Evolutionary conservation across 2,797 vertebrate species (phyloP).

Genomic region (Glossophaga mutica): DNA sequence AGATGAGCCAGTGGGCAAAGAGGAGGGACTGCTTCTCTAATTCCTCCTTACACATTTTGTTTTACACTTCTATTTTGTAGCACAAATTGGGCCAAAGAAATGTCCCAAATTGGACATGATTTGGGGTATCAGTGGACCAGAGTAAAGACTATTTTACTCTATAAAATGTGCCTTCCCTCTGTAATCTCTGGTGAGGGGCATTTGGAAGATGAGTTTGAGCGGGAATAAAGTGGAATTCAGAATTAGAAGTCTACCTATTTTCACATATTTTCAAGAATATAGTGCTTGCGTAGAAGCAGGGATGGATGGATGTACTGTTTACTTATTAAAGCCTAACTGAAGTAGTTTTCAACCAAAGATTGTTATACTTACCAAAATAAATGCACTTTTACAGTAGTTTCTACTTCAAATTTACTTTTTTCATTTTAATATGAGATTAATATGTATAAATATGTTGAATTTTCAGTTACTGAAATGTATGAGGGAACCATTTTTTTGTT

Average conservation of each 20-base stretch:
- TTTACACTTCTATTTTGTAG: neutral
- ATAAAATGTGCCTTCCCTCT: neutral
- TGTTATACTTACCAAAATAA: neutral
- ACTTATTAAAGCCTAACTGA: neutral
- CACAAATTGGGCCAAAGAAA: neutral
- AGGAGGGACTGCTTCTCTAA: neutral
- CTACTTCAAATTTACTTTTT: constrained; percentile 22
- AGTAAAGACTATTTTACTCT: neutral
- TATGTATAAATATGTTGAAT: neutral
- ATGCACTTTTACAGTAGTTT: neutral
- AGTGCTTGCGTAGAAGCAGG: neutral
- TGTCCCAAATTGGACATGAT: too few relatives aligned
- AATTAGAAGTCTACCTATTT: neutral
- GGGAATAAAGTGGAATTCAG: neutral
- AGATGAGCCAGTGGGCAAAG: neutral
- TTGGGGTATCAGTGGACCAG: neutral
- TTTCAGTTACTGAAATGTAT: neutral
- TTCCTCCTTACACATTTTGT: neutral
- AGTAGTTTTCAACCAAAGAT: neutral
- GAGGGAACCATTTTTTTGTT: neutral
- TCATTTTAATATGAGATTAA: neutral
- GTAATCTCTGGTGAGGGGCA: neutral
- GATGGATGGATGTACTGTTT: neutral
- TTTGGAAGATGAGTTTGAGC: neutral
- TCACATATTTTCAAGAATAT: neutral